phyloP scores from a whole-genome alignment of 2,888 invertebrate genomes.

The Gandaritis pyraliata region DNA sequence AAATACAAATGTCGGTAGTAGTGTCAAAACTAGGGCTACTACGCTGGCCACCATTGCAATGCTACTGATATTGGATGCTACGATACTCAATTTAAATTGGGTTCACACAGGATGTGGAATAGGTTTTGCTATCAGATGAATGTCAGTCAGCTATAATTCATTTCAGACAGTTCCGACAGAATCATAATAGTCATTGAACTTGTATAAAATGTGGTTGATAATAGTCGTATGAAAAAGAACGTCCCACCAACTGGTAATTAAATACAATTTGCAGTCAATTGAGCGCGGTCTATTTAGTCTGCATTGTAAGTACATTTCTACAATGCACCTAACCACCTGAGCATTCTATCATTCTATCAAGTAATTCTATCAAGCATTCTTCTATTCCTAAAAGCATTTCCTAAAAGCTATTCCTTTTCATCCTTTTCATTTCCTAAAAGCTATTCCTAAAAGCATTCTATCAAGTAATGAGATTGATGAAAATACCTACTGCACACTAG shows the following conservation, averaged over 20 bases:
- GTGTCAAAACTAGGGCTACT: constrained; percentile 44
- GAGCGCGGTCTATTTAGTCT: neutral
- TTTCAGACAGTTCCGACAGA: constrained; percentile 31
- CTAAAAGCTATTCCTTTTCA: too few relatives aligned
- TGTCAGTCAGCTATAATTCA: constrained; percentile 53
- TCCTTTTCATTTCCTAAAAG: too few relatives aligned
- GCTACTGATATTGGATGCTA: constrained; percentile 33
- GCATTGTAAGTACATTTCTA: neutral
- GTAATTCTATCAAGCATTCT: too few relatives aligned
- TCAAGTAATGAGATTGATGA: too few relatives aligned
- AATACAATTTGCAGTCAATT: neutral
- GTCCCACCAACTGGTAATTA: neutral
- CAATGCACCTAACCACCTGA: neutral
- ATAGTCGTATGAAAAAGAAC: constrained; percentile 17
- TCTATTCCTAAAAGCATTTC: too few relatives aligned
- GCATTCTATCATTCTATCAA: too few relatives aligned
- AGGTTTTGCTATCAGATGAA: constrained; percentile 60
- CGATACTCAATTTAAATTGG: constrained; percentile 53
- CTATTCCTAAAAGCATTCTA: too few relatives aligned
- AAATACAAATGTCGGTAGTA: constrained; percentile 56
- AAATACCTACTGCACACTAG: too few relatives aligned
- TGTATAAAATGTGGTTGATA: too few relatives aligned
- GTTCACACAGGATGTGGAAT: constrained; percentile 58
- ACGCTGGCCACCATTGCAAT: constrained; percentile 54
- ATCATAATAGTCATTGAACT: constrained; percentile 35